Evolutionary conservation across 1,140 invertebrate species (phyloP).

Genomic region (Drosophila chauvacae): DNA sequence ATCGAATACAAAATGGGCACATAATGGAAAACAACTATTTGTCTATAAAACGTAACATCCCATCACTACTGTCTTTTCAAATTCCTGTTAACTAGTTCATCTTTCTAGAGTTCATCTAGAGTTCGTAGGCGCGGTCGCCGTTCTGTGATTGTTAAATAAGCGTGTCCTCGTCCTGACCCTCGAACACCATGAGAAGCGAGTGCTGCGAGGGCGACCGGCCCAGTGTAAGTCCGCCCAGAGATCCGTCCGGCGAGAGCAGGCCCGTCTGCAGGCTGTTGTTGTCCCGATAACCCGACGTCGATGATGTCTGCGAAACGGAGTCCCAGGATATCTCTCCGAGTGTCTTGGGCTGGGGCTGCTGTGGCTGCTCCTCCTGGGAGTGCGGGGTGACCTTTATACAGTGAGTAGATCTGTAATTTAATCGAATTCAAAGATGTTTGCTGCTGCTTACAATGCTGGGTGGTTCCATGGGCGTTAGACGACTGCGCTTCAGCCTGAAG

Average conservation of each 20-base stretch:
- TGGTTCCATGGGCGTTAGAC: constrained; percentile 83
- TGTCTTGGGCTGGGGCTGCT: constrained; percentile 65
- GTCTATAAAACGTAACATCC: constrained; percentile 66
- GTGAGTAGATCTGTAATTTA: constrained; percentile 38
- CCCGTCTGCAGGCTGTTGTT: constrained; percentile 86
- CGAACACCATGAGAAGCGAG: constrained; percentile 89
- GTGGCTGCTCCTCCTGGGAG: constrained; percentile 72
- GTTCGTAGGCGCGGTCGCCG: constrained; percentile 77
- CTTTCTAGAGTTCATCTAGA: constrained; percentile 43
- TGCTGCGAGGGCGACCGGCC: constrained; percentile 87
- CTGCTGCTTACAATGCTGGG: constrained; percentile 80
- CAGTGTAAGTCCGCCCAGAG: constrained; percentile 74
- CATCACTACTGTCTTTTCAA: constrained; percentile 19
- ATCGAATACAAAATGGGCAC: constrained; percentile 65
- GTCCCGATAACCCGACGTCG: constrained; percentile 91
- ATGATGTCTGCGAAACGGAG: constrained; percentile 91
- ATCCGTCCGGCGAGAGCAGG: constrained; percentile 86
- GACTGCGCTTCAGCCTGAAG: constrained; percentile 93
- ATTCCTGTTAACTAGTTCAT: constrained; percentile 23
- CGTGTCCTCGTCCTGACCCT: constrained; percentile 90
- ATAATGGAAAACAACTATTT: constrained; percentile 58
- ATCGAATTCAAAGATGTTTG: constrained; percentile 44
- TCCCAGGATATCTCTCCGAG: constrained; percentile 89
- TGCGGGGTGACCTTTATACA: constrained; percentile 74
- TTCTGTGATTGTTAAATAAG: constrained; percentile 87